phyloP scores from a whole-genome alignment of 2,113 vertebrate species.

The Agapornis roseicollis region DNA sequence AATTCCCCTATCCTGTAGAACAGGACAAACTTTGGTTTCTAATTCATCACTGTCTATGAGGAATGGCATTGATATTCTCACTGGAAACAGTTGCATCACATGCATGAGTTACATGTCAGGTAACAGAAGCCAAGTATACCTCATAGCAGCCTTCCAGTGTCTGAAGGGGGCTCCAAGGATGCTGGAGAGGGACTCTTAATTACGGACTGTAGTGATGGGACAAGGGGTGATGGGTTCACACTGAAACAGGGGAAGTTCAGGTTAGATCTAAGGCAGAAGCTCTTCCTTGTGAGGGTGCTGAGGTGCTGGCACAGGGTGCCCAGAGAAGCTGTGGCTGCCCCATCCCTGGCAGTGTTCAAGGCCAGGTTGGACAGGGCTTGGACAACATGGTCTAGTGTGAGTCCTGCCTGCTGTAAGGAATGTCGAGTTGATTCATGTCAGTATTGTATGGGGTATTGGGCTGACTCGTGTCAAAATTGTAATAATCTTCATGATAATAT shows the following conservation, averaged over 20 bases:
- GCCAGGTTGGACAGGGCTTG: background rate
- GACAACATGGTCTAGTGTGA: background rate
- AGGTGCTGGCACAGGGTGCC: background rate
- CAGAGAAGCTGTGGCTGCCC: background rate
- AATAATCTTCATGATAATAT: too few species aligned
- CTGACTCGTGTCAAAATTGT: too few species aligned
- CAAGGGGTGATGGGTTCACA: background rate
- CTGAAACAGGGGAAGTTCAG: background rate
- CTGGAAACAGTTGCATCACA: background rate
- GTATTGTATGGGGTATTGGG: too few species aligned
- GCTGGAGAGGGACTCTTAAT: background rate
- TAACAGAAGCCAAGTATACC: background rate
- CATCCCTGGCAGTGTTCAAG: background rate
- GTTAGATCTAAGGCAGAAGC: background rate
- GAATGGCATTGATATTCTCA: background rate
- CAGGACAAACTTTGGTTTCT: background rate
- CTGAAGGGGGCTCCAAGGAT: background rate
- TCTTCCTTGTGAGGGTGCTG: background rate
- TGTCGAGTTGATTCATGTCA: too few species aligned
- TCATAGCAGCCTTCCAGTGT: background rate
- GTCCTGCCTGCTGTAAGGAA: too few species aligned
- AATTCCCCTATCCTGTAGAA: background rate
- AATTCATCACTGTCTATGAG: background rate
- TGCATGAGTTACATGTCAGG: rapidly evolving
- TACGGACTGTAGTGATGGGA: background rate